Evolutionary conservation across 2,797 vertebrate genomes (phyloP).

Genomic region (Sebastes paucispinis): DNA sequence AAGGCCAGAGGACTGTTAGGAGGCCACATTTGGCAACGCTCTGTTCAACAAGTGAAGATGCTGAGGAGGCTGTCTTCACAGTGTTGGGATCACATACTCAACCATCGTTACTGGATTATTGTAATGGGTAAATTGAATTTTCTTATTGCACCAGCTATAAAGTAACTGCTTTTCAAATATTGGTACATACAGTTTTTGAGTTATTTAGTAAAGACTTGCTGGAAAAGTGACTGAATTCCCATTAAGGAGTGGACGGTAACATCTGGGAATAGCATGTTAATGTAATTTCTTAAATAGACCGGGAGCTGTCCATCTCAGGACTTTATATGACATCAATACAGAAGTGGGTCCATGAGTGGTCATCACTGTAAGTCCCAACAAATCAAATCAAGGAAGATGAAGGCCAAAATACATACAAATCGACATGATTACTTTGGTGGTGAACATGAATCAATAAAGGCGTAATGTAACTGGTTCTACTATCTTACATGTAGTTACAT

Average conservation of each 20-base stretch:
- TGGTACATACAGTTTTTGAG: neutral
- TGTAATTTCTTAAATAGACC: neutral
- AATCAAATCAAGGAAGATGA: neutral
- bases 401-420: neutral
- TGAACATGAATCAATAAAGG: neutral
- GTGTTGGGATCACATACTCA: neutral
- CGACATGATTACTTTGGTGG: neutral
- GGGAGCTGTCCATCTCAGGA: neutral
- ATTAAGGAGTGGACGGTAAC: neutral
- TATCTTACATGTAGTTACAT: neutral
- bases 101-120: neutral
- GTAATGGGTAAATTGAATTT: neutral
- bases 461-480: no score
- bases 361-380: neutral
- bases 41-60: conserved; percentile 43
- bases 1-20: conserved; percentile 60
- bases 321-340: neutral
- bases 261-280: neutral
- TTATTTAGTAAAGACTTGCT: neutral
- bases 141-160: neutral
- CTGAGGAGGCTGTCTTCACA: neutral
- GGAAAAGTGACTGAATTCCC: neutral
- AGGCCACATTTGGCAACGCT: conserved; percentile 49
- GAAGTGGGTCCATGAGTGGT: neutral
- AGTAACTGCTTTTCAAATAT: neutral